A percentile compares a stretch with the other conserved stretches of the same genome.
Conservation (phyloP, 1,140 invertebrate species). For the Callitettix versicolor region DNA sequence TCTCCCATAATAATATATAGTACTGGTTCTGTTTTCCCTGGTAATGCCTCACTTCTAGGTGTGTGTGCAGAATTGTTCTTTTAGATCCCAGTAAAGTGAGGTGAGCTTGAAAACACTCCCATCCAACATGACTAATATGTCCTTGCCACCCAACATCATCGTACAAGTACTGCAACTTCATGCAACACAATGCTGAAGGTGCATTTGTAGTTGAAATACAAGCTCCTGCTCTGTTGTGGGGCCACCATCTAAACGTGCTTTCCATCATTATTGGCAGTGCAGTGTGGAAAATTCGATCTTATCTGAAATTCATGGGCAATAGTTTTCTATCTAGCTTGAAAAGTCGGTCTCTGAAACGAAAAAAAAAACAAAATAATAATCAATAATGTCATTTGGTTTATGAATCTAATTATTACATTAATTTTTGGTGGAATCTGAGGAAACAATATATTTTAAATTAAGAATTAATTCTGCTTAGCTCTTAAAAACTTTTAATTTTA, state of each 20-base stretch:
- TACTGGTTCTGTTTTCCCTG: not conserved
- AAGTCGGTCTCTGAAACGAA: no score
- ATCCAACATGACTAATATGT: no score
- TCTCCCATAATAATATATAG: not conserved
- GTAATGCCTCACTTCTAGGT: not conserved
- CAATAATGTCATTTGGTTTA: no score
- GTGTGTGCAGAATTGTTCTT: not conserved
- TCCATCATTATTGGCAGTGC: conserved; percentile 29
- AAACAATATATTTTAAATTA: no score
- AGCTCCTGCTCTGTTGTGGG: conserved; percentile 28
- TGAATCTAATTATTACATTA: no score
- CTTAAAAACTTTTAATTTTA: no score
- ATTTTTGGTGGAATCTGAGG: no score
- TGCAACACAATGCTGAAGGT: conserved; percentile 34
- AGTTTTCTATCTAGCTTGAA: not conserved
- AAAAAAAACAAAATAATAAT: no score
- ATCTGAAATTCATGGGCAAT: conserved; percentile 4
- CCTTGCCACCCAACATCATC: not conserved
- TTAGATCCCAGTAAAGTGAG: not conserved
- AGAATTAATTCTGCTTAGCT: no score
- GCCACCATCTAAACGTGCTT: conserved; percentile 35
- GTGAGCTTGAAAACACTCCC: not conserved
- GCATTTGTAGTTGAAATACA: conserved; percentile 36
- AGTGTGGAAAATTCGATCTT: conserved; percentile 30
- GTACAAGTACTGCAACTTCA: conserved; percentile 22